Evolutionary conservation across 2,888 invertebrate genomes (phyloP).

Genomic region (Aspidapion aeneum): DNA sequence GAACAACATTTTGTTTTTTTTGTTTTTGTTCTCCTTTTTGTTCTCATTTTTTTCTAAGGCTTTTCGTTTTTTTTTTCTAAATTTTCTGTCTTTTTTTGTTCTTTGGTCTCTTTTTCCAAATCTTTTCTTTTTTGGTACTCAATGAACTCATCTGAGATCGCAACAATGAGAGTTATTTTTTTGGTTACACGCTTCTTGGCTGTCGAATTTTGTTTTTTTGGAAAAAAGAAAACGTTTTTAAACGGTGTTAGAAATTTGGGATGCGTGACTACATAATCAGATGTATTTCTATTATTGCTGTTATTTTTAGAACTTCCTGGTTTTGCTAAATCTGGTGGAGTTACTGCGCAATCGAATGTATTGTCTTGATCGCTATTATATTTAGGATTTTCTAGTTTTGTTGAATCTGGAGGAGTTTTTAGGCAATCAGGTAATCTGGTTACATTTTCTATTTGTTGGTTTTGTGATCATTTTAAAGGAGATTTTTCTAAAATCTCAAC

Average conservation of each 20-base stretch:
- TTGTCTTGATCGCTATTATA: no score
- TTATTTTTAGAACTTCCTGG: no score
- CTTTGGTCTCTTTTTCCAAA: slow-evolving; percentile 5
- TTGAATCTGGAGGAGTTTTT: slow-evolving; percentile 1
- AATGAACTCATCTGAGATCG: slow-evolving; percentile 11
- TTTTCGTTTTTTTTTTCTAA: background rate
- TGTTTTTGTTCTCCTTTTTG: background rate
- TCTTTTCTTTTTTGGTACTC: slow-evolving; percentile 16
- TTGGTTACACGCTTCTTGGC: background rate
- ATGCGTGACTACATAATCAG: background rate
- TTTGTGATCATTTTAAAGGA: no score
- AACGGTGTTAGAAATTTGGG: background rate
- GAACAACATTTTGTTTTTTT: background rate
- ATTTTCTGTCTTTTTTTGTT: background rate
- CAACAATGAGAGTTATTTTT: slow-evolving; percentile 11
- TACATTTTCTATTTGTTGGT: no score
- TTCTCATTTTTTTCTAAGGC: background rate
- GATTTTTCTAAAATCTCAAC: slow-evolving; percentile 1
- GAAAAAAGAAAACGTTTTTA: background rate
- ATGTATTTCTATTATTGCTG: no score
- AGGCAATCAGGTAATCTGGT: background rate
- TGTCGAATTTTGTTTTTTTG: background rate
- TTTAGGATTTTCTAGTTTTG: no score
- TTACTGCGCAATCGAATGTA: background rate
- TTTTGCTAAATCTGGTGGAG: background rate